Conservation (phyloP, 2,888 invertebrate genomes). For the Tupiocoris notatus region DNA sequence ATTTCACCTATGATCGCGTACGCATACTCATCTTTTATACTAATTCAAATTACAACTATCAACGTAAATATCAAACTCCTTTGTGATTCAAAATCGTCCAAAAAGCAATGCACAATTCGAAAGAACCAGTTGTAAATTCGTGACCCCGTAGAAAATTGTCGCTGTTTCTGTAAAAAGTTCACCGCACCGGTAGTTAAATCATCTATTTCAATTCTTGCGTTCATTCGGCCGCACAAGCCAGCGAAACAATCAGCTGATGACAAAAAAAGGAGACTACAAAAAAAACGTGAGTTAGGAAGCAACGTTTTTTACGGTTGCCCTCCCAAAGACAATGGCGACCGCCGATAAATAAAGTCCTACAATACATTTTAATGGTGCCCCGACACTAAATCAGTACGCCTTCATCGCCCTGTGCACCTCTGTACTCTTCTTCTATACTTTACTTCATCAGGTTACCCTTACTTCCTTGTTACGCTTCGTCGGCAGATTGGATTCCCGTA, state of each 20-base stretch:
- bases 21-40: no score
- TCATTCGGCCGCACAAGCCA: not conserved
- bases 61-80: no score
- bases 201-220: not conserved
- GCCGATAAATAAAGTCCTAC: constrained; percentile 30
- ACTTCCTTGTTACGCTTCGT: not conserved
- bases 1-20: no score
- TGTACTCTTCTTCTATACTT: constrained; percentile 13
- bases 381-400: constrained; percentile 28
- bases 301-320: constrained; percentile 26
- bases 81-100: no score
- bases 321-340: constrained; percentile 25
- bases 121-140: no score
- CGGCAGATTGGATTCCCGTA: constrained; percentile 16
- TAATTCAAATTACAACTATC: no score
- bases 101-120: no score
- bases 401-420: constrained; percentile 2
- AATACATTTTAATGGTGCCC: constrained; percentile 36
- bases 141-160: no score
- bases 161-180: no score
- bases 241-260: constrained; percentile 34
- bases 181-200: not conserved
- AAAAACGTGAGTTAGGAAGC: constrained; percentile 28
- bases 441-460: constrained; percentile 29
- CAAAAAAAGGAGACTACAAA: not conserved